These are phyloP conservation scores for Phylloscopus trochilus DNA, from an alignment of 2,113 vertebrate species.

Conservation along the genomic window DNA sequence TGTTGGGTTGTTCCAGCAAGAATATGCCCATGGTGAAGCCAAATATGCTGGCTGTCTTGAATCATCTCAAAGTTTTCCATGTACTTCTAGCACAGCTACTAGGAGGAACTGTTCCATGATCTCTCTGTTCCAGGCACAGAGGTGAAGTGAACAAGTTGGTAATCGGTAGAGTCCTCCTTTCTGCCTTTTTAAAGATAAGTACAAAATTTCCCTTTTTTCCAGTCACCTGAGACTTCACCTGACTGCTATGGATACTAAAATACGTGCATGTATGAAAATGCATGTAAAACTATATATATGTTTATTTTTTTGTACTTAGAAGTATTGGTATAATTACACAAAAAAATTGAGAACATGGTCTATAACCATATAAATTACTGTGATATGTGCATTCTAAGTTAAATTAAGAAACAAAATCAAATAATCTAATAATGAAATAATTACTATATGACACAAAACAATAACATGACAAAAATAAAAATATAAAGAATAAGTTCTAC, in stretches of 20 bases:
- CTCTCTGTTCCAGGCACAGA: not conserved
- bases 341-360: not conserved
- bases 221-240: not conserved
- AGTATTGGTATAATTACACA: not conserved
- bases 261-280: not conserved
- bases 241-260: not conserved
- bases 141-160: not conserved
- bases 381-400: not conserved
- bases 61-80: not conserved
- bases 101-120: too few relatives aligned
- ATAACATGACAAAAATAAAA: not conserved
- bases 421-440: not conserved
- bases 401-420: not conserved
- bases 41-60: not conserved
- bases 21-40: not conserved
- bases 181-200: not conserved
- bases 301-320: not conserved
- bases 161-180: not conserved
- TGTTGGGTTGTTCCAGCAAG: not conserved
- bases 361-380: not conserved
- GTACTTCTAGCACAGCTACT: not conserved
- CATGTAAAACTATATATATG: not conserved
- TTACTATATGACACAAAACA: not conserved
- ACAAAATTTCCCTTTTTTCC: not conserved
- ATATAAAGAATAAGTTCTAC: not conserved